Evolutionary conservation across 1,140 invertebrate species (phyloP), one percentile per base, ranked within the genome.

Genomic region (Drosophila sulfurigaster): DNA sequence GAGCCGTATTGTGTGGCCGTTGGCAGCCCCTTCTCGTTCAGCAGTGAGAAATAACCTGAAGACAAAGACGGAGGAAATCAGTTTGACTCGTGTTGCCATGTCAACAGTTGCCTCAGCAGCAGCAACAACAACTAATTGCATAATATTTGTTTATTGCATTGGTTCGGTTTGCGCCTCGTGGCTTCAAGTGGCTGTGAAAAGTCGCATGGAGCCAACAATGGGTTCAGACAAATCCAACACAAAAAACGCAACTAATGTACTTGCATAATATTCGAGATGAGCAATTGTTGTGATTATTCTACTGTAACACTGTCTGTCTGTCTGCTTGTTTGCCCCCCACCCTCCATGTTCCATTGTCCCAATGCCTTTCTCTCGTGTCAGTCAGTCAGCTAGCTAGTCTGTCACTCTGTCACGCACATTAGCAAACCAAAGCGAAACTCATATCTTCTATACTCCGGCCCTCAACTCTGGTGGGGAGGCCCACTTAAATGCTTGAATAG

Each of bases 41-140:
- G 66, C 59, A 91, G 48, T 51, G 92, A 92, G 58, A 92, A 92
- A 68, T 92, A 92, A 45, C 92, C 92, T 92, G 72, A 7, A 11
- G 60, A 15, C n/a, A 59, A n/a, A 77, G 8, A 54, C 8, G 1
- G n/a, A 10, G 11, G 10, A 15, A 20, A 51, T n/a, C 10, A 57
- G 54, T 43, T 41, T 41, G 5, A 57, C 8, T 57, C 8, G 32
- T 16, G 15, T 56, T 38, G 30, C 10, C 41, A 38, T 58, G 38
- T 60, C 41, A 60, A 60, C 57, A 45, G 13, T 25, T 45, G 16
- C 8, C 5, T 25, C 15, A 59, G 41, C 57, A 28, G 38, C 38
- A 5, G 38, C 56, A 49, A 20, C 63, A 30, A 6, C 60, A 60
- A 30, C 59, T 64, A 54, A 52, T 85, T 85, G 78, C 81, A 85